Base-by-base conservation (phyloP, 2,888 invertebrate species). In the Sthenelais limicola region DNA sequence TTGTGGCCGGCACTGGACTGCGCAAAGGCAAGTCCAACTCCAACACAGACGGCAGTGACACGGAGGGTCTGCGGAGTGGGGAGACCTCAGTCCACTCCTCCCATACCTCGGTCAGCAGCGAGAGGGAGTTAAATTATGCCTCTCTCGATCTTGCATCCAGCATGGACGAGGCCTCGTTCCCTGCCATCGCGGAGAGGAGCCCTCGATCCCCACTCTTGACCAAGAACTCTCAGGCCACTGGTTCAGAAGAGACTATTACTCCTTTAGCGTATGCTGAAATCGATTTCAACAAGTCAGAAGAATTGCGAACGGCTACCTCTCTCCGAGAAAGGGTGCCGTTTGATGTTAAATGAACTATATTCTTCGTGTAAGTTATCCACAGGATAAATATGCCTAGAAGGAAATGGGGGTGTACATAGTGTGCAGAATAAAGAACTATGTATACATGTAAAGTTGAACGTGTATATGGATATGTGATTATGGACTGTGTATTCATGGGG, bases 81-180 rank as follows among this genome's bases (percentile, higher is more conserved):
- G 21, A 43, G 5, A 24, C 71, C 32, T 51, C 58, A 28, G 30
- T 48, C 49, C 51, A 52, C 51, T 52, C 51, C 21, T 69, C 52
- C 18, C 32, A 38, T 5, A 52, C 7, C 48, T 69, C 52, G 4
- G 33, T 49, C 12, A 28, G 51, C 26, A 35, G 52, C 12, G 70
- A 67, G 12, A 51, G 38, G 24, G 67, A 72, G 68, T 85, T 93
- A 71, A 85, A 87, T 74, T 88, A 88, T 77, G 87, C 85, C 12
- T 82, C 84, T 3, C 74, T 87, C 30, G 88, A 88, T 71, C 78
- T 88, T 30, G 52, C 68, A 3, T 71, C 71, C 58, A 58, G 58
- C 21, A 56, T 30, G 30, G 71, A 71, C 28, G 56, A 48, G 43
- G 33, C 47, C 18, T 43, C 51, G 30, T 62, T 62, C 62, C 62